Conservation (phyloP, 2,113 vertebrate species). For the Callocephalon fimbriatum region DNA sequence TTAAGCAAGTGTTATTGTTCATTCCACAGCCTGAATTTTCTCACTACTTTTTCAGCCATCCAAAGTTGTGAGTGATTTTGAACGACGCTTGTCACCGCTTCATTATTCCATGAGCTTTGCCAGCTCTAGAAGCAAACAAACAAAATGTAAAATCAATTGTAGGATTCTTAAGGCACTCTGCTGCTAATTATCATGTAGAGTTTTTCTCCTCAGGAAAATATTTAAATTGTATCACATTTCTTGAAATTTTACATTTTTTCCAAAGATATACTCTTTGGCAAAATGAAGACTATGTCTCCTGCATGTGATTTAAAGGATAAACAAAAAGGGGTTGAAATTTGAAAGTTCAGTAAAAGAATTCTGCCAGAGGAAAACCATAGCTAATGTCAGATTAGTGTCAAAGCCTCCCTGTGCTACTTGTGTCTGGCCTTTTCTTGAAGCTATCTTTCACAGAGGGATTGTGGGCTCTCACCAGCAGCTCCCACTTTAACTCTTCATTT, state of each 20-base stretch:
- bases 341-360: neutral
- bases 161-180: neutral
- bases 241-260: neutral
- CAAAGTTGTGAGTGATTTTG: neutral
- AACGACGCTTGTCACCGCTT: neutral
- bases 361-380: neutral
- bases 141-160: neutral
- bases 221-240: neutral
- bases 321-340: neutral
- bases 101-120: neutral
- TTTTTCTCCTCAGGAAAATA: neutral
- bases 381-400: neutral
- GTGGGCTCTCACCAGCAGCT: neutral
- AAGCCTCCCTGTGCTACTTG: neutral
- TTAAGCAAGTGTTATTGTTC: rapidly evolving
- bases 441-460: neutral
- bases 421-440: neutral
- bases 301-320: slow-evolving; percentile 9
- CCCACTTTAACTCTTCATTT: neutral
- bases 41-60: neutral
- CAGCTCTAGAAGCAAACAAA: neutral
- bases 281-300: neutral
- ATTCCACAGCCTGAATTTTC: neutral
- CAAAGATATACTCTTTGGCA: neutral
- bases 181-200: neutral